Evolutionary conservation across 2,888 invertebrate genomes (phyloP).

Genomic region (Julus scandinavius): DNA sequence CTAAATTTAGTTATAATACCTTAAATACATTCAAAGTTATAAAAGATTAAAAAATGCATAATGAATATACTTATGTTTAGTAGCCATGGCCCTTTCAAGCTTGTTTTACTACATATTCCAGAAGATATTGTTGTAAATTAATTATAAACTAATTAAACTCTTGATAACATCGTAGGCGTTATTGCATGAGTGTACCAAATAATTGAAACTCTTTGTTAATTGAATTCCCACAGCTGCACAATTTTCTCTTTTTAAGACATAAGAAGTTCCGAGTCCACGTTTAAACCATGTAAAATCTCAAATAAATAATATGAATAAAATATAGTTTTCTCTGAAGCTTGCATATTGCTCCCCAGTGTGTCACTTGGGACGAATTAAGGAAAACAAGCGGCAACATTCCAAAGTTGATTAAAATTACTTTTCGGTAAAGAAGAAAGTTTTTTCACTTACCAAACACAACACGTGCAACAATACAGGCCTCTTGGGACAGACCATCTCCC

Average conservation of each 20-base stretch:
- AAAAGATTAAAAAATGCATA: no score
- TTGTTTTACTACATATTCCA: not conserved
- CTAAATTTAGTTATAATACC: no score
- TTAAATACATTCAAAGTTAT: no score
- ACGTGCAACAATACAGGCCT: not conserved
- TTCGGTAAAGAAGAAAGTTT: not conserved
- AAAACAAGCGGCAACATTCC: not conserved
- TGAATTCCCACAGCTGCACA: not conserved
- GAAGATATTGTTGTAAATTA: not conserved
- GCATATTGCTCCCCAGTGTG: not conserved
- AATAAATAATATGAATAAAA: not conserved
- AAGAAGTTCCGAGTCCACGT: not conserved
- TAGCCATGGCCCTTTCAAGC: no score
- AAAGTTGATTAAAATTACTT: conserved; percentile 1
- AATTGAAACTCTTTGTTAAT: not conserved
- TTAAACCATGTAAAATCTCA: not conserved
- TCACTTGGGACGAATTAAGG: not conserved
- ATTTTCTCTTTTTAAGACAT: not conserved
- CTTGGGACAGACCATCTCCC: not conserved
- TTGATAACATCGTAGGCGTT: not conserved
- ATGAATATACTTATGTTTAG: no score
- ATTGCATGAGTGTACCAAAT: not conserved
- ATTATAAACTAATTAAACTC: not conserved
- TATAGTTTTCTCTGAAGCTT: not conserved
- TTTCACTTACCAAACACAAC: not conserved